These are phyloP conservation scores for Pocillopora damicornis DNA, from an alignment of 64 coral and sea anemone genomes.

Conservation along the genomic window DNA sequence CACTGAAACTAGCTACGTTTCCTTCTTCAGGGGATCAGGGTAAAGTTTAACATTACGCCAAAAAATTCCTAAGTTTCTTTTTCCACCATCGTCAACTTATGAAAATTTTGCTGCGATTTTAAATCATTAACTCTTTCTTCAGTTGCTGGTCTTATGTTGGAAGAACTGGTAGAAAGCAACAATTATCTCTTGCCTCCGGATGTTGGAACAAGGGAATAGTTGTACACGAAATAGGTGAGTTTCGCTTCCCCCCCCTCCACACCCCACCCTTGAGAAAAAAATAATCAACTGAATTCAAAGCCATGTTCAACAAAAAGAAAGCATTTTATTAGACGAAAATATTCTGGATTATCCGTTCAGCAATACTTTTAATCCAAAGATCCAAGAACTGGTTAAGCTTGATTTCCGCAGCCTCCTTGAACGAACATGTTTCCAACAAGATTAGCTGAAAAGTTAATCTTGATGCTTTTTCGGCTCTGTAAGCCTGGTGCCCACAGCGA, in stretches of 20 bases:
- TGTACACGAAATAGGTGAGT: conserved; percentile 19
- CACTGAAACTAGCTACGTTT: conserved; percentile 17
- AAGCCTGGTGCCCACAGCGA: too few relatives aligned
- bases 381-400: too few relatives aligned
- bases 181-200: neutral
- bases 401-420: too few relatives aligned
- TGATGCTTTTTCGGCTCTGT: too few relatives aligned
- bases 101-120: neutral
- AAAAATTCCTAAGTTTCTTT: neutral
- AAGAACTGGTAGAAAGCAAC: neutral
- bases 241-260: neutral
- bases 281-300: neutral
- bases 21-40: conserved; percentile 38
- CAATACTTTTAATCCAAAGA: too few relatives aligned
- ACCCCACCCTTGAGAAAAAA: neutral
- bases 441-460: too few relatives aligned
- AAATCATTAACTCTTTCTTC: neutral
- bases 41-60: neutral
- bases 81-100: neutral
- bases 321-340: too few relatives aligned
- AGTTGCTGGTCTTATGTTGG: conserved; percentile 29
- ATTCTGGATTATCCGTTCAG: too few relatives aligned
- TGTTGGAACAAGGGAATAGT: conserved; percentile 2
- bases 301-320: too few relatives aligned
- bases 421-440: too few relatives aligned